Conservation (phyloP, 2,113 vertebrate species). For the Coreoperca whiteheadi region DNA sequence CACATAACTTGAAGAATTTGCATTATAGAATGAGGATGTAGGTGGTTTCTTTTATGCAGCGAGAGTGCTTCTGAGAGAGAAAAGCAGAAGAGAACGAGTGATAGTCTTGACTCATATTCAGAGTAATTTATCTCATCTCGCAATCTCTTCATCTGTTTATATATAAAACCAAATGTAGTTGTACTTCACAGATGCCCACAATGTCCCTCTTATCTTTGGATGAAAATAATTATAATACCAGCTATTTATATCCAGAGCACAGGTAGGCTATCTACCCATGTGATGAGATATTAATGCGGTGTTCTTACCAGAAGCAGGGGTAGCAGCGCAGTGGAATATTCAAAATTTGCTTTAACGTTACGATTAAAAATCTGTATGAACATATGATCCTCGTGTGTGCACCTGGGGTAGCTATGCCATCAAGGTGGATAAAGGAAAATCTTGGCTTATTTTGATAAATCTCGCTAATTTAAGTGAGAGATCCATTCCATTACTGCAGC, state of each 20-base stretch:
- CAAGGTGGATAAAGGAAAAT: no score
- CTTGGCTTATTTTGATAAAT: no score
- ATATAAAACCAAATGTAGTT: background rate
- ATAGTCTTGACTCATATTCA: background rate
- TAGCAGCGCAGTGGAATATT: background rate
- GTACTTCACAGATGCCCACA: conserved; percentile 5
- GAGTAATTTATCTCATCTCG: background rate
- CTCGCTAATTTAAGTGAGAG: no score
- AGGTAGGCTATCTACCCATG: background rate
- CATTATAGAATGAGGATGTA: conserved; percentile 28
- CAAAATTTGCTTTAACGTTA: background rate
- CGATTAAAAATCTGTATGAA: background rate
- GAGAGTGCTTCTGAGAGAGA: background rate
- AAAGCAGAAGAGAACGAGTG: background rate
- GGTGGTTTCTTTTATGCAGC: background rate
- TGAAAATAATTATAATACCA: conserved; percentile 4
- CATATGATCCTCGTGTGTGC: no score
- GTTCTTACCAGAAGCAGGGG: no score
- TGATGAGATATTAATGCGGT: background rate
- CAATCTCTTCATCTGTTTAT: background rate
- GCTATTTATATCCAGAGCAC: conserved; percentile 5
- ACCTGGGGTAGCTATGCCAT: no score
- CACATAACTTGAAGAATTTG: background rate
- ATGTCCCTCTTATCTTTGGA: conserved; percentile 12
- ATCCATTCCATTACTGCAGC: no score